These are phyloP conservation scores for Sebastes iracundus DNA, from an alignment of 2,797 vertebrate species.

Conservation along the genomic window DNA sequence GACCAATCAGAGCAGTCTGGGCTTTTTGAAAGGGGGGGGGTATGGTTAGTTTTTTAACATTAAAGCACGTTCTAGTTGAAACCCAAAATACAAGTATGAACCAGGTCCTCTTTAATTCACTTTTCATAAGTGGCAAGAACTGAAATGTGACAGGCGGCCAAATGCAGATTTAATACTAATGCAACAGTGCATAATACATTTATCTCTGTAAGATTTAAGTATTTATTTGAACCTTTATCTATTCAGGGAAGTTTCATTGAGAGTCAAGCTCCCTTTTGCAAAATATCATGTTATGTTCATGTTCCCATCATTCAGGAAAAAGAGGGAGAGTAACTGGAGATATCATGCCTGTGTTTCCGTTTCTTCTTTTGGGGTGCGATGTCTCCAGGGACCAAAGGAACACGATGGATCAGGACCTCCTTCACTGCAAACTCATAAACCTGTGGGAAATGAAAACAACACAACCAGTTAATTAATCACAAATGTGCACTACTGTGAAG, in stretches of 20 bases:
- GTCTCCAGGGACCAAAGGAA: slow-evolving; percentile 91
- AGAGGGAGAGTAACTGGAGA: background rate
- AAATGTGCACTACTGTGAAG: background rate
- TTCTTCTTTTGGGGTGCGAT: slow-evolving; percentile 98
- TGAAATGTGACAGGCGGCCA: background rate
- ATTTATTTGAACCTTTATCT: background rate
- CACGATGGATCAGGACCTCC: slow-evolving; percentile 91
- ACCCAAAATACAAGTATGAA: too few relatives aligned
- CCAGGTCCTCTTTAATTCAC: background rate
- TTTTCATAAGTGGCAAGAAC: background rate
- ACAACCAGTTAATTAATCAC: background rate
- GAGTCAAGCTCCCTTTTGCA: background rate
- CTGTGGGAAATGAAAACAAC: slow-evolving; percentile 68
- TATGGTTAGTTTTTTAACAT: too few relatives aligned
- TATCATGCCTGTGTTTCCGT: slow-evolving; percentile 92
- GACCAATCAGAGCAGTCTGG: too few relatives aligned
- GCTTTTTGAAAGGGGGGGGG: too few relatives aligned
- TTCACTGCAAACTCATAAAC: slow-evolving; percentile 97
- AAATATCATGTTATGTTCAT: background rate
- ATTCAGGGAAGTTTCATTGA: background rate
- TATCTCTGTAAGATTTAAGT: background rate
- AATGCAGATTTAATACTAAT: background rate
- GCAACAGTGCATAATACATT: background rate
- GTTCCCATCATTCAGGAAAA: background rate
- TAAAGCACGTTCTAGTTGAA: too few relatives aligned